Conservation (phyloP, 2,113 vertebrate genomes). For the Theristicus caerulescens region DNA sequence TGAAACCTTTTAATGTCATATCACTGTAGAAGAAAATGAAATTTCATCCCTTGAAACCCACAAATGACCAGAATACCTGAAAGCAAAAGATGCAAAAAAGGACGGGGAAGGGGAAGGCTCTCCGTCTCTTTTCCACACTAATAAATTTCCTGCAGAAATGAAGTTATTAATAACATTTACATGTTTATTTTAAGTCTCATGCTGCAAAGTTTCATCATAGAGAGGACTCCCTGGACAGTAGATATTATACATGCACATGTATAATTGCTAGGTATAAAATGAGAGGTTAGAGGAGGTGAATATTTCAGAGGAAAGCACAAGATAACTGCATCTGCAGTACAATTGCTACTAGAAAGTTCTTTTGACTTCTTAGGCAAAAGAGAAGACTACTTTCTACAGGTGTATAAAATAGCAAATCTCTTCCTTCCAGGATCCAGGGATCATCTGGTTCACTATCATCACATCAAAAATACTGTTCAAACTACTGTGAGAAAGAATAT, state of each 20-base stretch:
- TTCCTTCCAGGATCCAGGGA: not conserved
- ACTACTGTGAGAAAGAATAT: not conserved
- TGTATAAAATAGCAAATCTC: not conserved
- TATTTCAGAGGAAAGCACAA: not conserved
- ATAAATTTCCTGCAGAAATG: not conserved
- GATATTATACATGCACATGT: not conserved
- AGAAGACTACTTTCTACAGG: not conserved
- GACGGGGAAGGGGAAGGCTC: rapidly evolving
- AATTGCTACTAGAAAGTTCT: not conserved
- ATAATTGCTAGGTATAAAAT: not conserved
- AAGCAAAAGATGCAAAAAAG: not conserved
- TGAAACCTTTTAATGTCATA: rapidly evolving
- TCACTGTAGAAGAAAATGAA: not conserved
- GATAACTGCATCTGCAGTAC: not conserved
- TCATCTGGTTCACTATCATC: not conserved
- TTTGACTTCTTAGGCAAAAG: not conserved
- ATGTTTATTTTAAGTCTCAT: not conserved
- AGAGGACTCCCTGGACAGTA: not conserved
- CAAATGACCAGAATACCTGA: not conserved
- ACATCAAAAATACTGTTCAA: not conserved
- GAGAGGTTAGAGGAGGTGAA: not conserved
- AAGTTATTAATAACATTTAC: not conserved
- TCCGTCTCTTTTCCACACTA: not conserved
- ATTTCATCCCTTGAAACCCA: not conserved
- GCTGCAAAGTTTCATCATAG: not conserved